These are phyloP conservation scores for Hesperophylax magnus DNA, from an alignment of 1,140 invertebrate genomes.

Conservation along the genomic window DNA sequence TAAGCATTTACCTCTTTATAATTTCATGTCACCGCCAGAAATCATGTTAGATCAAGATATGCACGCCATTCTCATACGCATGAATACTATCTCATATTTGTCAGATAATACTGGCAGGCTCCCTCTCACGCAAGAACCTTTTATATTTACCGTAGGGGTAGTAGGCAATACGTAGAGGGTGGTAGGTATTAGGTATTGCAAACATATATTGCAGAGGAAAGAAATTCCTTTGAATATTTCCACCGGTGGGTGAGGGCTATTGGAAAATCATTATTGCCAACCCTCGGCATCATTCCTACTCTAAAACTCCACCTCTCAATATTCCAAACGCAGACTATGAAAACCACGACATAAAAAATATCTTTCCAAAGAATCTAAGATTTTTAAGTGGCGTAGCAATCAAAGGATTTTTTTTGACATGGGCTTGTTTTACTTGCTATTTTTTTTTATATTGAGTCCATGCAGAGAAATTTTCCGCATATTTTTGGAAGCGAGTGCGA, in stretches of 20 bases:
- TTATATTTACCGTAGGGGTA: constrained; percentile 24
- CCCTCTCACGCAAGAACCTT: constrained; percentile 14
- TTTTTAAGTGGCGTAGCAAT: not conserved
- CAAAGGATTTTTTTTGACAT: not conserved
- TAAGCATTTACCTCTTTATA: not conserved
- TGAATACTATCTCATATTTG: constrained; percentile 21
- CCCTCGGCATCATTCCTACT: constrained; percentile 8
- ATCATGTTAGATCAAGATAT: not conserved
- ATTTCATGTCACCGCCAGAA: not conserved
- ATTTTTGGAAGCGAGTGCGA: constrained; percentile 19
- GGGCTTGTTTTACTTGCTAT: not conserved
- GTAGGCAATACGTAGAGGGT: too few species aligned
- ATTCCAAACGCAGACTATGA: not conserved
- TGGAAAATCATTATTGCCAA: constrained; percentile 46
- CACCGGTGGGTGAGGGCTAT: constrained; percentile 23
- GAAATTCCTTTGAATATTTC: constrained; percentile 48
- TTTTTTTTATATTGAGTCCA: not conserved
- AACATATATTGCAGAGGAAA: constrained; percentile 35
- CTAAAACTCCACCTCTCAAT: not conserved
- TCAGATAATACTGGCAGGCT: constrained; percentile 16
- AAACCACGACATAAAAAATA: not conserved
- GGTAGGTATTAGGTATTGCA: constrained; percentile 8
- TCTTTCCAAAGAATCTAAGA: not conserved
- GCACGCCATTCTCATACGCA: constrained; percentile 14
- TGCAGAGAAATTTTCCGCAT: constrained; percentile 10